These are phyloP conservation scores for Hylaeus anthracinus DNA, from an alignment of 1,140 invertebrate species.

Conservation along the genomic window DNA sequence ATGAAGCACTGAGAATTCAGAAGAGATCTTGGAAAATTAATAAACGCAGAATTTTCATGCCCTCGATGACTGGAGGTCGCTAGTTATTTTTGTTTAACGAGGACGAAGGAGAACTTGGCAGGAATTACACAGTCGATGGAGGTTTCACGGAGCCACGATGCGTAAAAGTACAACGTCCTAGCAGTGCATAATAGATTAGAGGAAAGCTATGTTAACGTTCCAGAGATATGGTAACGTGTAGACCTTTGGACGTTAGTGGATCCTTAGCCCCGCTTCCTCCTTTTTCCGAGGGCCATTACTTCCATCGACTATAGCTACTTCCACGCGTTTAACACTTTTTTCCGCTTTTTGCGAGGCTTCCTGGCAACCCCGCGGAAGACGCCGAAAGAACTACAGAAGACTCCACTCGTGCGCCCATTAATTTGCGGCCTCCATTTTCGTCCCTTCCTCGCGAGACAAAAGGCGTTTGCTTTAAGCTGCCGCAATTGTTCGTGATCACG, in stretches of 20 bases:
- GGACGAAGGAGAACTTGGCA: too few relatives aligned
- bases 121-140: too few relatives aligned
- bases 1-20: too few relatives aligned
- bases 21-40: too few relatives aligned
- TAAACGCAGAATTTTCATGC: too few relatives aligned
- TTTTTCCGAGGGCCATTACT: slow-evolving; percentile 46
- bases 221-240: slow-evolving; percentile 42
- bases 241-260: slow-evolving; percentile 14
- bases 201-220: slow-evolving; percentile 34
- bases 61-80: too few relatives aligned
- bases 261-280: slow-evolving; percentile 28
- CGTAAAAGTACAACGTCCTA: neutral
- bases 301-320: slow-evolving; percentile 36
- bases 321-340: slow-evolving; percentile 47
- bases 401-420: slow-evolving; percentile 41
- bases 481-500: slow-evolving; percentile 18
- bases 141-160: neutral
- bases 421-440: slow-evolving; percentile 26
- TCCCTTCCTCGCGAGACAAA: slow-evolving; percentile 9
- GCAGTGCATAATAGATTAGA: slow-evolving; percentile 23
- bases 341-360: slow-evolving; percentile 29
- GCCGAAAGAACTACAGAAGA: slow-evolving; percentile 45
- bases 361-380: slow-evolving; percentile 38
- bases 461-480: slow-evolving; percentile 7
- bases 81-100: too few relatives aligned